Base-by-base conservation (phyloP, 2,113 vertebrate genomes). In the Gobius niger region DNA sequence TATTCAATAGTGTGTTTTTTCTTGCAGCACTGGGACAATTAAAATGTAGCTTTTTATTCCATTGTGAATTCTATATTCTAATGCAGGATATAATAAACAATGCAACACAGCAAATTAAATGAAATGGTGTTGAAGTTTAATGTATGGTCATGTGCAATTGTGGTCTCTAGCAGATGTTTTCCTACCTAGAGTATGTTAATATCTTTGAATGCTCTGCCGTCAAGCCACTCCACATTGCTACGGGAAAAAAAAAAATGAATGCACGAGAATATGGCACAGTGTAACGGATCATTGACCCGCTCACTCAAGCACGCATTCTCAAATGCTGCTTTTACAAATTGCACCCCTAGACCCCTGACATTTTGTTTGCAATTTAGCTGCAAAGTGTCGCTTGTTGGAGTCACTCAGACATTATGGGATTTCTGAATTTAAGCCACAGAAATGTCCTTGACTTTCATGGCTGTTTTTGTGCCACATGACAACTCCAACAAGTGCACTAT, bases 281-380 rank as follows among this genome's bases (percentile, higher is more conserved):
- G 74, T 78, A 73, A 85, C 70, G 76, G 85, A 82, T 87, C 82
- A 86, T 82, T 89, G 87, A 85, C 82, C 85, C 78, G 47, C 60
- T 78, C 80, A 75, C 73, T 87, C 85, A 82, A 84, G 82, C 81
- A 83, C 83, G 57, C 63, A 74, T 14, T 47, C 63, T 60, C 34
- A 76, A 86, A 89, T 77, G 75, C 80, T 82, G 83, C 81, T 85
- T 84, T 89, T 84, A 88, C 86, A 89, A 88, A 88, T 87, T 87
- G 81, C 74, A 70, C 74, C 75, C 69, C 71, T 62, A 74, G 81
- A 81, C 82, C 83, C 10, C 64, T 84, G 83, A 85, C 84, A 88
- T 89, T 86, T 83, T 78, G 76, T 84, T 82, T 87, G 77, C 73
- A 85, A 74, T 85, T 16, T 65, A 80, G 80, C 83, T 75, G 74